A percentile compares a stretch with the other conserved stretches of the same genome.
phyloP scores from a whole-genome alignment of 92 coral and sea anemone species.

The Zoanthus solanderi region DNA sequence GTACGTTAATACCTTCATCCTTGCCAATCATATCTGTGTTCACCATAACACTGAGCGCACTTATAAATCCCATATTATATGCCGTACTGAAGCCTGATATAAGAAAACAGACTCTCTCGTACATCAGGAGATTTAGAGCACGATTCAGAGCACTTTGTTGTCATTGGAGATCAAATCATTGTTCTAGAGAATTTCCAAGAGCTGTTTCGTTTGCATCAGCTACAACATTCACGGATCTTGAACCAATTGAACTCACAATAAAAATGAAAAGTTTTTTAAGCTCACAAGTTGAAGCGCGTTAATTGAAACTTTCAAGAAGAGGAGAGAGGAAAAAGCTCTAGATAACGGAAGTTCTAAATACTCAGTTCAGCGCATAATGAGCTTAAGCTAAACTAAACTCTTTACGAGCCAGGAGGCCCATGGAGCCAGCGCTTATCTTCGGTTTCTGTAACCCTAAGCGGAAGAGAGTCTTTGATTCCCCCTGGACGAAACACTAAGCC shows the following conservation, averaged over 20 bases:
- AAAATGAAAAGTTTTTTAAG: neutral
- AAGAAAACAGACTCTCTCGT: neutral
- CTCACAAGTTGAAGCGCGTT: neutral
- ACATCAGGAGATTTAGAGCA: neutral
- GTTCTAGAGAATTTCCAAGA: neutral
- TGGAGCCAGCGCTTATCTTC: too few relatives aligned
- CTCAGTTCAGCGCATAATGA: too few relatives aligned
- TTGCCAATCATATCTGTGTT: conserved; percentile 25
- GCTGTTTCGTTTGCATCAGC: neutral
- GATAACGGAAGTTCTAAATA: too few relatives aligned
- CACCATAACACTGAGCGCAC: conserved; percentile 12
- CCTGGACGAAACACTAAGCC: too few relatives aligned
- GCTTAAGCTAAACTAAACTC: too few relatives aligned
- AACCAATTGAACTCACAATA: neutral
- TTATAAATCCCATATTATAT: conserved; percentile 10
- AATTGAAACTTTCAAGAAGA: too few relatives aligned
- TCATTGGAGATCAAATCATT: neutral
- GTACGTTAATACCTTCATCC: neutral
- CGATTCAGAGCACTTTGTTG: neutral
- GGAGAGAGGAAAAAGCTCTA: too few relatives aligned
- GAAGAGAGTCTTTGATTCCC: too few relatives aligned
- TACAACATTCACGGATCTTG: neutral
- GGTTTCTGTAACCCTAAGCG: too few relatives aligned
- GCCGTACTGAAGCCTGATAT: conserved; percentile 21
- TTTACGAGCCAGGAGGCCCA: too few relatives aligned